Evolutionary conservation across 2,888 invertebrate species (phyloP), one percentile per base, ranked within the genome.

Genomic region (Ennomos quercinarius): DNA sequence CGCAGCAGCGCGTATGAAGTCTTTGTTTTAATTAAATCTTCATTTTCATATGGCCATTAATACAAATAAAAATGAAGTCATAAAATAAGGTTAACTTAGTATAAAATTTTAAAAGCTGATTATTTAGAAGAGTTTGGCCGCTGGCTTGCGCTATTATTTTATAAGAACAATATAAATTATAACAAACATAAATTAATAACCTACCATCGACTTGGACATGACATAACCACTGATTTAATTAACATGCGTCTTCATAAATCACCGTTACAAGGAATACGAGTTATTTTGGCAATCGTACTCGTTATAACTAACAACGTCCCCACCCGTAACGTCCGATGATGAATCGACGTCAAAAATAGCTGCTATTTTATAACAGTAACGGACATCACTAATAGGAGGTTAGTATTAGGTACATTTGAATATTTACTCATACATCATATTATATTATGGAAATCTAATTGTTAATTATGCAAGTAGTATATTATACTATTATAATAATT

Each of bases 281-380:
- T 86, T 87, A 86, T 89, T 90, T 91, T 89, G 89, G 89, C 90
- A 88, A 89, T 89, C 77, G 78, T 70, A 71, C 70, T 78, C 52
- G 74, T 78, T 84, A 75, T 82, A 79, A 82, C 77, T 74, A 76
- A 80, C 80, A 71, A 62, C 68, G 71, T 72, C 71, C 83, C 83
- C 79, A 77, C 82, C 77, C 78, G 66, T 51, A 54, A 49, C 60
- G 52, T 73, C 73, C 76, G 69, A 79, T 89, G 88, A 91, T 89
- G 82, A 85, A 91, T 89, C 70, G 84, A 78, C 77, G 78, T 78
- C 84, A 64, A 82, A 88, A 89, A 90, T 91, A 90, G 78, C 80
- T 67, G 77, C 69, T 80, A 80, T 82, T 83, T 81, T 84, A 84
- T 81, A 83, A 81, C 73, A 73, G 70, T 73, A 69, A 68, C 67